Percentiles rank a stretch among this genome's conserved stretches.
These are phyloP conservation scores for Lycopodina hypogea DNA, from an alignment of 37 sponge, comb jelly and placozoan genomes.

Conservation along the genomic window DNA sequence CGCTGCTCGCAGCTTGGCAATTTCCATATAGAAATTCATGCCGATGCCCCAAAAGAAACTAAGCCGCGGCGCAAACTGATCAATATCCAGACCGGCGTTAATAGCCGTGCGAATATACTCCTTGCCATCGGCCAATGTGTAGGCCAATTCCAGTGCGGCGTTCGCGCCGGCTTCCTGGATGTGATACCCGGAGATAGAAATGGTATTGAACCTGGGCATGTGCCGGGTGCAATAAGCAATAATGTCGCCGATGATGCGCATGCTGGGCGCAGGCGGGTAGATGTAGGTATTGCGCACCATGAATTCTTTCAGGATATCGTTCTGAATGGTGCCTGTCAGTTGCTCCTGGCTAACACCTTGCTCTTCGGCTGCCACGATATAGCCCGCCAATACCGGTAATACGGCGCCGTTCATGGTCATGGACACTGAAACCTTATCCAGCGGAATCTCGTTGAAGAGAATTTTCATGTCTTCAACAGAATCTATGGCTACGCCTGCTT, in stretches of 20 bases:
- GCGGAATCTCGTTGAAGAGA: too few relatives aligned
- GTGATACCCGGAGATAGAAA: slow-evolving; percentile 92
- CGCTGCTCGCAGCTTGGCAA: slow-evolving; percentile 85
- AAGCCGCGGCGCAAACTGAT: slow-evolving; percentile 83
- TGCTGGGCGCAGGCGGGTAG: too few relatives aligned
- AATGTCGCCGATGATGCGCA: too few relatives aligned
- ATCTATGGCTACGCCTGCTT: slow-evolving; percentile 91
- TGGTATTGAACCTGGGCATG: slow-evolving; percentile 86
- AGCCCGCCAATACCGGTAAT: too few relatives aligned
- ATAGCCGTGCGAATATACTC: slow-evolving; percentile 80
- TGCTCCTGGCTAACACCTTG: too few relatives aligned
- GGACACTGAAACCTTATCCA: too few relatives aligned
- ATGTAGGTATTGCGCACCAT: too few relatives aligned
- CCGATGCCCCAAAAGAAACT: slow-evolving; percentile 90
- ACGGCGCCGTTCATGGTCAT: too few relatives aligned
- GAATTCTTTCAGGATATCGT: too few relatives aligned
- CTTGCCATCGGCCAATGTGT: slow-evolving; percentile 83
- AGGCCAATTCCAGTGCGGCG: slow-evolving; percentile 77
- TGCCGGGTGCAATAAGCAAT: slow-evolving; percentile 65
- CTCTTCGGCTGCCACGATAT: too few relatives aligned
- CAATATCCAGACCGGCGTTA: slow-evolving; percentile 74
- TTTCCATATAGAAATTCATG: slow-evolving; percentile 91
- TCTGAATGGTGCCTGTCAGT: too few relatives aligned
- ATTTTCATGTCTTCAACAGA: slow-evolving; percentile 91
- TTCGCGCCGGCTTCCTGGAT: slow-evolving; percentile 93